These are phyloP conservation scores for Aspidoscelis tigris DNA, from an alignment of 2,113 vertebrate species.

Conservation along the genomic window DNA sequence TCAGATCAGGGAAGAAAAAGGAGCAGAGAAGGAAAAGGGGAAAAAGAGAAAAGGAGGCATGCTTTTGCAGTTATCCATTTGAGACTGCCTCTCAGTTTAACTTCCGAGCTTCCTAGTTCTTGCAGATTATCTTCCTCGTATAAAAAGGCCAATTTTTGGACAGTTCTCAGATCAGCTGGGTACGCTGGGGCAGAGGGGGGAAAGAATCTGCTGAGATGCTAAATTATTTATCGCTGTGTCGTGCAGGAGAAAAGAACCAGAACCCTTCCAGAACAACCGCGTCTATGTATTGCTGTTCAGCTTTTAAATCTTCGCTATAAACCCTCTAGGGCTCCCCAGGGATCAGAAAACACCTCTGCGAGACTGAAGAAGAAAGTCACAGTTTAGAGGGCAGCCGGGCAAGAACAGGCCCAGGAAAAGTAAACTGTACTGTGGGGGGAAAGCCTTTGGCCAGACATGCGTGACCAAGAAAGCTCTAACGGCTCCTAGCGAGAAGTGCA, in stretches of 20 bases:
- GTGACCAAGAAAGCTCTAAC: background rate
- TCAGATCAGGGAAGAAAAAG: background rate
- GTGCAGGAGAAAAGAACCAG: conserved; percentile 50
- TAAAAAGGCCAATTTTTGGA: conserved; percentile 3
- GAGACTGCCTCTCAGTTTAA: conserved; percentile 40
- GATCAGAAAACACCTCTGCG: conserved; percentile 54
- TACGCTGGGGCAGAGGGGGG: conserved; percentile 43
- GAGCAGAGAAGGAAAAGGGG: conserved; percentile 13
- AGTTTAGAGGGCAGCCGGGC: conserved; percentile 64
- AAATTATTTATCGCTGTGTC: conserved; percentile 67
- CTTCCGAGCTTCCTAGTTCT: conserved; percentile 52
- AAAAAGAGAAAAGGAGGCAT: background rate
- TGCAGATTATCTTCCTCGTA: conserved; percentile 53
- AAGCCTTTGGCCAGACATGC: conserved; percentile 22
- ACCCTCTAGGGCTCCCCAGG: conserved; percentile 63
- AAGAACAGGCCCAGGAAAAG: conserved; percentile 47
- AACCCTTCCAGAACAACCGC: conserved; percentile 55
- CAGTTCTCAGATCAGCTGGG: conserved; percentile 49
- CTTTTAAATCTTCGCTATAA: conserved; percentile 69
- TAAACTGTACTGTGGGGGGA: background rate
- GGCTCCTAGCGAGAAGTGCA: background rate
- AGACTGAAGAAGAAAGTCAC: conserved; percentile 52
- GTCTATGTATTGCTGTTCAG: conserved; percentile 33
- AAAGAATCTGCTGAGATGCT: conserved; percentile 57
- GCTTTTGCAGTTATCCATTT: conserved; percentile 27